Conservation (phyloP, 2,888 invertebrate genomes). For the Mythimna impura region DNA sequence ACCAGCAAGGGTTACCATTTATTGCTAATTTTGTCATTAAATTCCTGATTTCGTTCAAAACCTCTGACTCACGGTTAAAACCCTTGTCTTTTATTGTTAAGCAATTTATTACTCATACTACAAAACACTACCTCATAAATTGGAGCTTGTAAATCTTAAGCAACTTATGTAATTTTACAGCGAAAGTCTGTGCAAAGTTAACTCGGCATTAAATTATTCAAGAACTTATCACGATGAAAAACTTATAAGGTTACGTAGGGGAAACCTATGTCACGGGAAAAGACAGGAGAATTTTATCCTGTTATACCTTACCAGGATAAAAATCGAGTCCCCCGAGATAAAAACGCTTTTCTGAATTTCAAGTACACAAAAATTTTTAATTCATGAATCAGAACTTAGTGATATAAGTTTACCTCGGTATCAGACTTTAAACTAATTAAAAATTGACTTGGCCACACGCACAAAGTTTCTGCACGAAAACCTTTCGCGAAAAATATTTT, state of each 20-base stretch:
- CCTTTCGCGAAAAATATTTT: neutral
- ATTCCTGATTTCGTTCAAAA: conserved; percentile 22
- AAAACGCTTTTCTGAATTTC: conserved; percentile 8
- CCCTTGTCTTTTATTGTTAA: conserved; percentile 25
- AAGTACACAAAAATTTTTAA: conserved; percentile 15
- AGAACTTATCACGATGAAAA: conserved; percentile 11
- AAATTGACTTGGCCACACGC: neutral
- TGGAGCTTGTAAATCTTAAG: conserved; percentile 4
- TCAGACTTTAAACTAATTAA: conserved; percentile 35
- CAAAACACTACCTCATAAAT: conserved; percentile 18
- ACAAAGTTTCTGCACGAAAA: neutral
- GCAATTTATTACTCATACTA: conserved; percentile 31
- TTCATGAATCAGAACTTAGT: conserved; percentile 17
- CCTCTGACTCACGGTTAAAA: conserved; percentile 17
- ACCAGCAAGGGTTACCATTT: conserved; percentile 41
- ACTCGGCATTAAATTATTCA: conserved; percentile 19
- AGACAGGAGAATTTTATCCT: conserved; percentile 16
- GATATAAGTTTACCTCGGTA: conserved; percentile 4
- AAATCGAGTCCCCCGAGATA: conserved; percentile 20
- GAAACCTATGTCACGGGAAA: conserved; percentile 19
- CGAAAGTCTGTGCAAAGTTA: conserved; percentile 6
- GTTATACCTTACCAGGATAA: neutral
- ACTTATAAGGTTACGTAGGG: conserved; percentile 17
- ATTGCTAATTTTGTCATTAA: conserved; percentile 37
- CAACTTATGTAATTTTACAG: conserved; percentile 1